Base-by-base conservation (phyloP, 2,888 invertebrate genomes). In the Cataglyphis cursor region DNA sequence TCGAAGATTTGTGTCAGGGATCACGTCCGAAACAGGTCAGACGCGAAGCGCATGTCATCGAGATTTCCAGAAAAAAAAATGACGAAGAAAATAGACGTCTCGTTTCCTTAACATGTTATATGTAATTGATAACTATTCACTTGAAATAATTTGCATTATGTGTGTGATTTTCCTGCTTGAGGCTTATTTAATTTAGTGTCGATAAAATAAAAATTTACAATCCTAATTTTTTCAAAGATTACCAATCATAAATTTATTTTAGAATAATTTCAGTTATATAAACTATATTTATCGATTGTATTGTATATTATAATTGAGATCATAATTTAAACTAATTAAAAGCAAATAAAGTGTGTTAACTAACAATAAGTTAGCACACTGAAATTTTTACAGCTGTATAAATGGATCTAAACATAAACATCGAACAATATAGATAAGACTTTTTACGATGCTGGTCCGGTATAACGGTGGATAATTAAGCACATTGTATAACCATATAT, bases 1-100 rank as follows among this genome's bases (percentile, higher is more conserved):
- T 31, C 31, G 15, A 73, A 59, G 59, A 80, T 80, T 73, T 59
- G 74, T 59, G 59, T 80, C 74, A 59, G 78, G 35, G 66, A 73
- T 82, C 54, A 18, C 74, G 62, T 64, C 54, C 62, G 74, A 75
- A 82, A 68, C 62, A 83, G 83, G 82, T 82, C 82, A 70, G 68
- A 51, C 82, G 48, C 41, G 28, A 44, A 24, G 24, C 12, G 57
- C 10, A 5, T n/a, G 59, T 54, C 28, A 51, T 70, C 59, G 59
- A 18, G 38, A 78, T 41, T 41, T 21, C 21, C 28, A 21, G 31
- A 24, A 78, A 78, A 73, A 73, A 78, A 73, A 73, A 35, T 18
- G 8, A 8, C 18, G 18, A 8, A 44, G 44, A 10, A 24, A 73
- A 80, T 31, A 12, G 15, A 59, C 12, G 12, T 68, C 10, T 41